Evolutionary conservation across 2,113 vertebrate genomes (phyloP).

Genomic region (Sprattus sprattus): DNA sequence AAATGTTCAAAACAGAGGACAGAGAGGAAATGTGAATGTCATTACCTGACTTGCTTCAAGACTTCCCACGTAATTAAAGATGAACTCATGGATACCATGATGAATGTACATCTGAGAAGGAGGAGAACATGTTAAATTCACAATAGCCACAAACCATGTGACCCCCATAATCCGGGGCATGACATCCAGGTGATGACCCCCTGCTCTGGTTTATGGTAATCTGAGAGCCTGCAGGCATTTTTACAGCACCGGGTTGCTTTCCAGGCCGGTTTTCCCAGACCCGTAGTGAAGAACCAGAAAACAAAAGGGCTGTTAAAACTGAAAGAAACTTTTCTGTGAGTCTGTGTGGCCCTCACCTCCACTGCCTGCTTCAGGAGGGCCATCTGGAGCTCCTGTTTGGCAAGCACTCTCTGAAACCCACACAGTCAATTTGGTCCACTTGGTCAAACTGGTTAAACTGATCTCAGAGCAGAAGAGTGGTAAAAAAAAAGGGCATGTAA

Average conservation of each 20-base stretch:
- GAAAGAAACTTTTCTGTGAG: neutral
- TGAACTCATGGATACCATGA: slow-evolving; percentile 87
- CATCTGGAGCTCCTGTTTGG: slow-evolving; percentile 93
- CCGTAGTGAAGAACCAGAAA: neutral
- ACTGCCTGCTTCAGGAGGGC: slow-evolving; percentile 94
- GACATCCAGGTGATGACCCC: neutral
- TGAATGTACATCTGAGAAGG: slow-evolving; percentile 87
- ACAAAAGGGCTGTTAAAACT: neutral
- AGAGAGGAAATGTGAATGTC: neutral
- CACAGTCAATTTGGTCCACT: neutral
- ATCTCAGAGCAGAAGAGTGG: neutral
- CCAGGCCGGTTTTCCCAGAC: neutral
- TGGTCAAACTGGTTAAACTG: neutral
- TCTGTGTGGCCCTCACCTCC: slow-evolving; percentile 76
- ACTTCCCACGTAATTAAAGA: slow-evolving; percentile 93
- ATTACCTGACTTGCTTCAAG: slow-evolving; percentile 91
- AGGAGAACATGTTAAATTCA: neutral
- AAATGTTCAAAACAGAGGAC: neutral
- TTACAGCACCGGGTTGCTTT: neutral
- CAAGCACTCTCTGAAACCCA: slow-evolving; percentile 80
- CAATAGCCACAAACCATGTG: neutral
- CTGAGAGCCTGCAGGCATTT: neutral
- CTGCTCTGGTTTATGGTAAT: neutral
- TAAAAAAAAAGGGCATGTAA: neutral
- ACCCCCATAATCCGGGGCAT: neutral